Evolutionary conservation across 2,888 invertebrate species (phyloP), one percentile per base, ranked within the genome.

Genomic region (Caenorhabditis sinica): DNA sequence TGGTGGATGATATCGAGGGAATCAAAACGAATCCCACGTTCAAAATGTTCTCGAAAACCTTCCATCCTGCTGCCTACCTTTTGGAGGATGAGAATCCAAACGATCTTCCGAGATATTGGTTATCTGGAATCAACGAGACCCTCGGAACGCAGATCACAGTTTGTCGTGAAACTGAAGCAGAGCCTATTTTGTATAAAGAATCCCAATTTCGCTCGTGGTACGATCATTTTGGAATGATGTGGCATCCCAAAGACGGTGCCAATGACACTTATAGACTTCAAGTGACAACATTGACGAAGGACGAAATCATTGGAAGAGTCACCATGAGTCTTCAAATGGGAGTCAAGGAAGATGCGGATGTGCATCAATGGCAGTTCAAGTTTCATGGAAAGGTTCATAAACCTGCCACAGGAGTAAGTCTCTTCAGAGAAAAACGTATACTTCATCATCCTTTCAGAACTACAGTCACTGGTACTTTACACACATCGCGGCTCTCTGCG

Each of bases 271-370:
- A n/a, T 28, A n/a, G 8, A 28, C 6, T 65, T 0, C 65, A 65
- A n/a, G 5, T 49, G 8, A 30, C 28, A 0, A 15, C 28, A 11
- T 6, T 65, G 0, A 28, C 17, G 3, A 45, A 65, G 43, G 43
- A 65, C 15, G 9, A 5, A 2, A 49, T 65, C 11, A 25, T 49
- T 28, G 65, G 45, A 28, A 45, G 65, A 45, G 43, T 65, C 2
- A 65, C 65, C 1, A 45, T 49, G 65, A 45, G 49, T 45, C 40
- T 65, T 1, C 65, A 65, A 30, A 65, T 49, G 17, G 65, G 65
- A 28, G 28, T 17, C 2, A 28, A 30, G 2, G 30, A 65, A 17
- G n/a, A 49, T 9, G 49, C 28, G 0, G 45, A 65, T 15, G n/a
- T 65, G 1, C 65, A 65, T 40, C 17, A 65, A 6, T 65, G 45